These are phyloP conservation scores for Aythya baeri DNA, from an alignment of 2,113 vertebrate species.

Conservation along the genomic window DNA sequence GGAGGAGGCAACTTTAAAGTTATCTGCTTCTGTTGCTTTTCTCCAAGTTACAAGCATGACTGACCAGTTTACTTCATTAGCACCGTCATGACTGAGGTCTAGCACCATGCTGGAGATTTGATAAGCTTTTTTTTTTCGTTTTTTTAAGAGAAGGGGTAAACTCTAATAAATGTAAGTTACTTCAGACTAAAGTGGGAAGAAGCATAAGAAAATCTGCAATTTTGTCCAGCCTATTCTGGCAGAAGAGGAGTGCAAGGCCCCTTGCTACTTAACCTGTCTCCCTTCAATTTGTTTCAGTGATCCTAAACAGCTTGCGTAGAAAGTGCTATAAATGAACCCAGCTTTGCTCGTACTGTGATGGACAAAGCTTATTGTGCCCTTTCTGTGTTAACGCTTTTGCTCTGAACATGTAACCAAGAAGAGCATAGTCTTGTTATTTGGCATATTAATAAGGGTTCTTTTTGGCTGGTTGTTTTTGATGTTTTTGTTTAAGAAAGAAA, in stretches of 20 bases:
- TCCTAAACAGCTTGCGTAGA: neutral
- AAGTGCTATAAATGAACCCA: neutral
- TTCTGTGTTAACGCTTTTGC: neutral
- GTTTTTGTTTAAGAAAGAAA: neutral
- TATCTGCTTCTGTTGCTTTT: neutral
- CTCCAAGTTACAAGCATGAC: rapidly evolving
- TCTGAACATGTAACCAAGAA: neutral
- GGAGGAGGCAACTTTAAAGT: neutral
- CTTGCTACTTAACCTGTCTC: neutral
- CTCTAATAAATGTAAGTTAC: neutral
- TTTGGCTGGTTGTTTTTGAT: neutral
- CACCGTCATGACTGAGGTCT: neutral
- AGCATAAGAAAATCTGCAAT: neutral
- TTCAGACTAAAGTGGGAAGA: neutral
- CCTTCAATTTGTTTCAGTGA: neutral
- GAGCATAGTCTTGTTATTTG: neutral
- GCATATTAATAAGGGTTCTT: neutral
- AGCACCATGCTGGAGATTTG: neutral
- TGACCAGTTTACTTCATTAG: neutral
- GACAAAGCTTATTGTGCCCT: neutral
- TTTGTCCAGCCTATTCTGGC: neutral
- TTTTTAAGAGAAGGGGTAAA: neutral
- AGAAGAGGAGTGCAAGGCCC: neutral
- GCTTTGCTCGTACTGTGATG: neutral
- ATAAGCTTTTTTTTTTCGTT: neutral